Evolutionary conservation across 1,140 invertebrate genomes (phyloP).

Genomic region (Bombus affinis): DNA sequence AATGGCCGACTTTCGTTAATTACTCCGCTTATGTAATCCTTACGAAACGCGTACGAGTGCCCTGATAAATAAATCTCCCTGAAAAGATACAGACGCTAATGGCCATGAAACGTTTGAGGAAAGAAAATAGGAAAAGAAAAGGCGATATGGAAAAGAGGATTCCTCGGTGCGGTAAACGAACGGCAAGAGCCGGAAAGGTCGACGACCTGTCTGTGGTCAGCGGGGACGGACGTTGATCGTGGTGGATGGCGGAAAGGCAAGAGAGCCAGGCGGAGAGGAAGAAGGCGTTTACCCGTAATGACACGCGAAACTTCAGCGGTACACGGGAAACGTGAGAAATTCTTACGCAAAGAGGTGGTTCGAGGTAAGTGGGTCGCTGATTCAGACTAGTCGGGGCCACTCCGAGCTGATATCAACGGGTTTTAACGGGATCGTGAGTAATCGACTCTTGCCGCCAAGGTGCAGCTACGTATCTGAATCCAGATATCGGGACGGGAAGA

Average conservation of each 20-base stretch:
- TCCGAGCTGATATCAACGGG: constrained; percentile 65
- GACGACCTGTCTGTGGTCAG: constrained; percentile 32
- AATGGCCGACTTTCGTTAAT: neutral
- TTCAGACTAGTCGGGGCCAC: constrained; percentile 63
- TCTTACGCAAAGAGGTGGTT: constrained; percentile 50
- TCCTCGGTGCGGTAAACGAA: neutral
- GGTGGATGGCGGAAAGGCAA: neutral
- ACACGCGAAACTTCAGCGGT: constrained; percentile 43
- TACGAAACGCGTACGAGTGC: neutral
- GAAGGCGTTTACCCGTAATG: constrained; percentile 53
- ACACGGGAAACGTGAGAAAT: constrained; percentile 49
- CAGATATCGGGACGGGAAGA: constrained; percentile 1
- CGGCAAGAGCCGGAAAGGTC: constrained; percentile 22
- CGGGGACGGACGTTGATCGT: constrained; percentile 10
- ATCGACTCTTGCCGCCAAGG: constrained; percentile 68
- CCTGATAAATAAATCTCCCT: neutral
- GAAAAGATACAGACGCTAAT: neutral
- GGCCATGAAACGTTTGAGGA: neutral
- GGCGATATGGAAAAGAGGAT: neutral
- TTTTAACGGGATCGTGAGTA: constrained; percentile 80
- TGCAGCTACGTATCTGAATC: constrained; percentile 31
- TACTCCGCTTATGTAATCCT: neutral
- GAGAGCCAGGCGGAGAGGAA: constrained; percentile 1
- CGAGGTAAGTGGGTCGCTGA: constrained; percentile 71
- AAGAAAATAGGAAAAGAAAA: neutral